phyloP scores from a whole-genome alignment of 1,140 invertebrate species.

The Tigriopus japonicus region DNA sequence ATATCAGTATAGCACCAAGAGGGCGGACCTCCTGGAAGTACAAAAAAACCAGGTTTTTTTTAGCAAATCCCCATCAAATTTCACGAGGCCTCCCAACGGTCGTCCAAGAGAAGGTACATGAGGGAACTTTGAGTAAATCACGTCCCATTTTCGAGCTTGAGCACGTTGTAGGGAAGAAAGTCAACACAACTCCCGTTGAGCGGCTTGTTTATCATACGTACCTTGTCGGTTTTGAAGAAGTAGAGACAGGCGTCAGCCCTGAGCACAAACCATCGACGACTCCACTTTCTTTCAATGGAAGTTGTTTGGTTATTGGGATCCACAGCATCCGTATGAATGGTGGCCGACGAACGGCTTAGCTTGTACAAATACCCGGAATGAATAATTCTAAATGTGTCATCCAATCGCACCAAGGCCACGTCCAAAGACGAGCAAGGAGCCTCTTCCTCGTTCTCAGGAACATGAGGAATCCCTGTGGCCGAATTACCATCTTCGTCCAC shows the following conservation, averaged over 20 bases:
- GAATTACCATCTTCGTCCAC: constrained; percentile 40
- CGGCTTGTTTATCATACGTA: constrained; percentile 19
- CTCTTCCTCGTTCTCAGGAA: constrained; percentile 23
- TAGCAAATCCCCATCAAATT: too few relatives aligned
- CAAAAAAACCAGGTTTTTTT: background rate
- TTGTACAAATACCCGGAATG: constrained; percentile 62
- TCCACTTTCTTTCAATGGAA: constrained; percentile 40
- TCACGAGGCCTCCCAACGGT: background rate
- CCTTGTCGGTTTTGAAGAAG: constrained; percentile 69
- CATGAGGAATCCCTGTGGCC: too few relatives aligned
- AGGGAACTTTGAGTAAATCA: too few relatives aligned
- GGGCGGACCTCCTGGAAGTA: background rate
- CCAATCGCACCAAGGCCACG: constrained; percentile 23
- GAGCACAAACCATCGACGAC: constrained; percentile 70
- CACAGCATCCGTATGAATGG: constrained; percentile 18
- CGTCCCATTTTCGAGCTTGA: too few relatives aligned
- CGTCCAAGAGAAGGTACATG: too few relatives aligned
- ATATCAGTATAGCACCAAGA: background rate
- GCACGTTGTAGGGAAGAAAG: too few relatives aligned
- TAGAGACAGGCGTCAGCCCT: constrained; percentile 81
- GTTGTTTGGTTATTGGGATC: constrained; percentile 18
- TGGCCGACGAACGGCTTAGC: constrained; percentile 28
- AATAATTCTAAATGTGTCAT: constrained; percentile 32
- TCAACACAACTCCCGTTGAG: background rate
- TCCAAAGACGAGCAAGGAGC: constrained; percentile 16